Conservation (phyloP, 92 coral and sea anemone species). For the Heteractis magnifica region DNA sequence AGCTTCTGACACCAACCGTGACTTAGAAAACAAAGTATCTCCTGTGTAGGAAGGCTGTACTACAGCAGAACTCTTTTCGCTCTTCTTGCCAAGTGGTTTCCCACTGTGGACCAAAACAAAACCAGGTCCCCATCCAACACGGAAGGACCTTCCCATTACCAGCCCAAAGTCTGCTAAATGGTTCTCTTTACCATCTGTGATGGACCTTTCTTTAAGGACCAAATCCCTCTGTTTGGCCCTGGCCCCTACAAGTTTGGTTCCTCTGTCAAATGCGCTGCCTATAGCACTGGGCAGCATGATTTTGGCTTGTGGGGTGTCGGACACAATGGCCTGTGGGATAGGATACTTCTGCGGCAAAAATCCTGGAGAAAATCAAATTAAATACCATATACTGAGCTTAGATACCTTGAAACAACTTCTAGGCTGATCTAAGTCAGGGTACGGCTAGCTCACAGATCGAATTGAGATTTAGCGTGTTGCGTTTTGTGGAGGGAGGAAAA, state of each 20-base stretch:
- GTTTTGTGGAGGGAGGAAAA: no score
- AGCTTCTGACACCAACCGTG: conserved; percentile 41
- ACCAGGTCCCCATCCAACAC: conserved; percentile 99
- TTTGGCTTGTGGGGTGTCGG: conserved; percentile 63
- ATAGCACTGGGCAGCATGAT: conserved; percentile 90
- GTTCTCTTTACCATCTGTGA: conserved; percentile 69
- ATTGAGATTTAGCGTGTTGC: no score
- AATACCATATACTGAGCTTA: neutral
- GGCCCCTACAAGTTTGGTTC: conserved; percentile 86
- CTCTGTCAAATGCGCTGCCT: conserved; percentile 88
- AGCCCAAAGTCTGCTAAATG: conserved; percentile 84
- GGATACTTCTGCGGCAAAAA: conserved; percentile 51
- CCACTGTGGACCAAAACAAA: conserved; percentile 82
- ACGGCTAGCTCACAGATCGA: no score
- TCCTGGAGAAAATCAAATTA: conserved; percentile 26
- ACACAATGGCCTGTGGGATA: conserved; percentile 41
- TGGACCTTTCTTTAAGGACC: conserved; percentile 81
- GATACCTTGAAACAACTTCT: neutral
- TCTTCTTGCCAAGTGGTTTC: conserved; percentile 45
- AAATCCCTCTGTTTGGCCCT: conserved; percentile 72
- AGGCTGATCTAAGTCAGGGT: no score
- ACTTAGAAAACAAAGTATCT: conserved; percentile 61
- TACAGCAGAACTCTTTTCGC: conserved; percentile 31
- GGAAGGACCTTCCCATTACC: conserved; percentile 97
- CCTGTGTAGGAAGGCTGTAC: conserved; percentile 48